Base-by-base conservation (phyloP, 1,140 invertebrate genomes). In the Lordiphosa mommai region DNA sequence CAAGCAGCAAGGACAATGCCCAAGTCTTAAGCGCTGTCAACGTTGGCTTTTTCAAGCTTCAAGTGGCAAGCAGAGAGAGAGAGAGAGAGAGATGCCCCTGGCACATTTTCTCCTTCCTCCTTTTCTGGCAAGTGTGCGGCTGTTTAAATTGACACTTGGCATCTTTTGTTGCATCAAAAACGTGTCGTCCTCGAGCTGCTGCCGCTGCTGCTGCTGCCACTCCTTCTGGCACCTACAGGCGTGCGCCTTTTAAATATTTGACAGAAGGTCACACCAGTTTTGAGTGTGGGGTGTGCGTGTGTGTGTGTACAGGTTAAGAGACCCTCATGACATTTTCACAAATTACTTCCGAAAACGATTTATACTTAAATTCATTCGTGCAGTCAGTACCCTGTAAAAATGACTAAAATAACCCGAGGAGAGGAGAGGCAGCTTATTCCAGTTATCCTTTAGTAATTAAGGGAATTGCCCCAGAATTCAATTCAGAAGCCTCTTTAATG, bases 91-190 rank as follows among this genome's bases (percentile, higher is more conserved):
- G 51, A 47, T 57, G 74, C 63, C 69, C 53, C 48, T 65, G 76
- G 76, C 74, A 55, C 55, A 57, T 51, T 67, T 44, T 63, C 48
- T 33, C 3, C n/a, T n/a, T 29, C 14, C 13, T 13, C 17, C 14
- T 43, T 51, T 60, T 65, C 33, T 20, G 33, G 34, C 53, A 44
- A 69, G 71, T 73, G 70, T 79, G 74, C 74, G 77, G 72, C 77
- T 84, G 68, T 55, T 85, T 82, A 82, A 82, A 82, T 82, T 82
- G 77, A 82, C 77, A 82, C 77, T 82, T 84, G 77, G 77, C 72
- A 84, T 84, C 79, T 82, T 77, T 82, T 82, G 77, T 84, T 84
- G 72, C 72, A 77, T 76, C 72, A 82, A 72, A 84, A 82, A 77
- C 61, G 77, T 82, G 76, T 82, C 57, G 74, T 66, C 50, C 56